Evolutionary conservation across 2,888 invertebrate species (phyloP).

Genomic region (Suillia variegata): DNA sequence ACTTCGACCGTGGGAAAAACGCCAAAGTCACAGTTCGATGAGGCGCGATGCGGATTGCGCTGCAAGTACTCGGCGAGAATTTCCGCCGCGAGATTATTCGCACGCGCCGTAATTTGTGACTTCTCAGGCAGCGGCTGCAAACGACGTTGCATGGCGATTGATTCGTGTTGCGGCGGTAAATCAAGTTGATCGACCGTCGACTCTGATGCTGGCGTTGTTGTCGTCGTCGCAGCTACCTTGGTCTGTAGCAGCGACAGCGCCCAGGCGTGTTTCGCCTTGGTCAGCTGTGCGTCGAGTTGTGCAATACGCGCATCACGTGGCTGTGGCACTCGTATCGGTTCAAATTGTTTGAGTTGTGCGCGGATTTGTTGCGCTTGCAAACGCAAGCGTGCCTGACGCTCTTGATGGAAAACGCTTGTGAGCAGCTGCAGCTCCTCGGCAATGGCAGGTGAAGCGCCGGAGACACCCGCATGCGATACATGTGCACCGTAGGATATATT

Average conservation of each 20-base stretch:
- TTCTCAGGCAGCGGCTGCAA: constrained; percentile 46
- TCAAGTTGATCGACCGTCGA: too few species aligned
- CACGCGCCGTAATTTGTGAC: constrained; percentile 48
- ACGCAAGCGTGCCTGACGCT: constrained; percentile 66
- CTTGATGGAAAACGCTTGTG: constrained; percentile 65
- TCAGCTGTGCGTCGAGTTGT: constrained; percentile 64
- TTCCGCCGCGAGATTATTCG: constrained; percentile 57
- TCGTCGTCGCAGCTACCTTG: constrained; percentile 20
- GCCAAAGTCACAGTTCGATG: neutral
- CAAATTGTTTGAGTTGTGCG: constrained; percentile 64
- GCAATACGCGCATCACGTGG: constrained; percentile 63
- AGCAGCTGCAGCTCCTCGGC: constrained; percentile 67
- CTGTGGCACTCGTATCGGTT: constrained; percentile 64
- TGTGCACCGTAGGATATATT: constrained; percentile 32
- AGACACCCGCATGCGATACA: constrained; percentile 29
- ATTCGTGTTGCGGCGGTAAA: too few species aligned
- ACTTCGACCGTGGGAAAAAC: constrained; percentile 58
- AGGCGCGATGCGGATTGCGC: constrained; percentile 59
- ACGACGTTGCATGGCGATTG: constrained; percentile 44
- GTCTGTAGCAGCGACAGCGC: constrained; percentile 56
- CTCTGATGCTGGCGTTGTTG: constrained; percentile 30
- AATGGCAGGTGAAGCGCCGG: constrained; percentile 53
- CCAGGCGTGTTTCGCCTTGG: constrained; percentile 63
- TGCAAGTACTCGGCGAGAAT: constrained; percentile 58
- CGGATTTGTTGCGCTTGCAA: constrained; percentile 65